Base-by-base conservation (phyloP, 1,140 invertebrate species). In the Metaphire vulgaris region DNA sequence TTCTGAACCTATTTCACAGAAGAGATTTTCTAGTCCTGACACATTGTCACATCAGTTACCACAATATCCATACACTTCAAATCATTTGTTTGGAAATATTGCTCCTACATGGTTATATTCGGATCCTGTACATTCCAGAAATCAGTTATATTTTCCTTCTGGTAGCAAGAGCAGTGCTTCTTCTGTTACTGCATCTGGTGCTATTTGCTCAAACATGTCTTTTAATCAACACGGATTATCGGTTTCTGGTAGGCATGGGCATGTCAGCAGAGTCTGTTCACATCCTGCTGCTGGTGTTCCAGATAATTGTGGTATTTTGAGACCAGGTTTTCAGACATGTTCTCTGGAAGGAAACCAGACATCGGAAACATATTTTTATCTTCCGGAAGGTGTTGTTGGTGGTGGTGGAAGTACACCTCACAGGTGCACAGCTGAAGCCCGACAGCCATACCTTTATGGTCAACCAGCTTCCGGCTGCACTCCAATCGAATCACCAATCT, bases 401-500 rank as follows among this genome's bases (percentile, higher is more conserved):
- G 41, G 41, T 56, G 41, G 41, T 56, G 41, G 6, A 21, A 6
- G 6, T 56, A 56, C 21, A 21, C 41, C 21, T 56, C 41, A 56
- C 6, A 6, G 41, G 21, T 56, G 41, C 21, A 6, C 41, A 21
- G 41, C 41, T 56, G 41, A 12, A 21, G 21, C 6, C 41, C 41
- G 21, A 21, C 6, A 56, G 14, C 6, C 66, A 65, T 72, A 28
- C 32, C 16, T 31, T 14, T 16, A 14, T 6, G 26, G 41, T n/a
- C 68, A 76, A 33, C 33, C 70, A 21, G 33, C 6, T 6, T 12
- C 70, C 14, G 70, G 70, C 16, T 34, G 56, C n/a, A 2, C n/a
- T 16, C 15, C 15, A 31, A 66, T 21, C 2, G 74, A 78, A 33
- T 78, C 76, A 16, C 79, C 79, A 1, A 79, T 79, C 68, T 72